Conservation (phyloP, 2,113 vertebrate genomes). For the Ptychochromis oligacanthus region DNA sequence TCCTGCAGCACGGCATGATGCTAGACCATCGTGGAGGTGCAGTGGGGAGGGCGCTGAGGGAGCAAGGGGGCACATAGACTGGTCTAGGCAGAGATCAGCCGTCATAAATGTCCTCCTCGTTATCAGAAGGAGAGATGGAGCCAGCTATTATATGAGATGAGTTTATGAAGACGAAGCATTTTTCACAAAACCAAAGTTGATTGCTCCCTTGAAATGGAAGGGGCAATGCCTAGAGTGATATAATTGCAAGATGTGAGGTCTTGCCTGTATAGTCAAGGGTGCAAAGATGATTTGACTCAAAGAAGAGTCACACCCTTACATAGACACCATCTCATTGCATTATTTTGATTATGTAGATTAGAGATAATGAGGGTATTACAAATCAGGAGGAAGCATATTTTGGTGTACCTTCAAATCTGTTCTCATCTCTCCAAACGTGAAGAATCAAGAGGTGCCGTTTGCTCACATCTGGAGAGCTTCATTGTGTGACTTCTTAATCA, state of each 20-base stretch:
- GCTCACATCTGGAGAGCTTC: slow-evolving; percentile 65
- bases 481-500: slow-evolving; percentile 70
- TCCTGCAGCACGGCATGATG: slow-evolving; percentile 86
- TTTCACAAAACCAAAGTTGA: slow-evolving; percentile 75
- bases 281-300: slow-evolving; percentile 62
- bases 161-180: slow-evolving; percentile 68
- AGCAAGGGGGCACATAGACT: slow-evolving; percentile 63
- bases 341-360: slow-evolving; percentile 72
- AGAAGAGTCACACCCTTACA: slow-evolving; percentile 68
- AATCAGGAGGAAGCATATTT: slow-evolving; percentile 76
- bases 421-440: slow-evolving; percentile 67
- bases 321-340: slow-evolving; percentile 68
- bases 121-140: slow-evolving; percentile 71
- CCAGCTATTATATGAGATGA: slow-evolving; percentile 58
- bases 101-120: slow-evolving; percentile 72
- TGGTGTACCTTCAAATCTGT: slow-evolving; percentile 67
- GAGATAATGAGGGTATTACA: slow-evolving; percentile 71
- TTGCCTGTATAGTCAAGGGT: slow-evolving; percentile 71
- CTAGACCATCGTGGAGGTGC: slow-evolving; percentile 20
- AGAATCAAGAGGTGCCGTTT: slow-evolving; percentile 72
- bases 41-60: slow-evolving; percentile 47
- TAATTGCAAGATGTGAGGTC: slow-evolving; percentile 57
- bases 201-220: slow-evolving; percentile 60
- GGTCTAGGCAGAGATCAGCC: slow-evolving; percentile 70
- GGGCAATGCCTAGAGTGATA: slow-evolving; percentile 63